These are phyloP conservation scores for Atherinosoma microstoma DNA, from an alignment of 2,797 vertebrate species.

Conservation along the genomic window DNA sequence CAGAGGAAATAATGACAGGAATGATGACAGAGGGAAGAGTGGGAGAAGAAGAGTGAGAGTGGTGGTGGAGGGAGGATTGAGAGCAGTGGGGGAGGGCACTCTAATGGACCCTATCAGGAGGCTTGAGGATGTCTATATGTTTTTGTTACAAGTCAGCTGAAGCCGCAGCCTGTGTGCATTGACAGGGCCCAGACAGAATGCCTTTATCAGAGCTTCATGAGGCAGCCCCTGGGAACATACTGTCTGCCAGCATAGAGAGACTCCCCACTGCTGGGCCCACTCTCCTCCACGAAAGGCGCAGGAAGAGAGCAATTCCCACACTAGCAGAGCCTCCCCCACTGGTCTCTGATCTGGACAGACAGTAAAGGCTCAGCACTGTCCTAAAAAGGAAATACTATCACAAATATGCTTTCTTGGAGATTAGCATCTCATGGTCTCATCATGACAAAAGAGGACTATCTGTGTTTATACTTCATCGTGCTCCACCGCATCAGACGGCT, in stretches of 20 bases:
- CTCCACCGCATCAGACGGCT: background rate
- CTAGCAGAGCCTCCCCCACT: constrained; percentile 71
- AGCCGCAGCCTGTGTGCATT: constrained; percentile 71
- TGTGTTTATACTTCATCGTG: constrained; percentile 35
- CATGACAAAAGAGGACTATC: constrained; percentile 34
- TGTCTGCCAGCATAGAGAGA: constrained; percentile 75
- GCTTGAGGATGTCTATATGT: constrained; percentile 83
- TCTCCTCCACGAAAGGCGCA: constrained; percentile 71
- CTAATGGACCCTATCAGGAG: constrained; percentile 77
- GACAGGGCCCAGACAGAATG: constrained; percentile 81
- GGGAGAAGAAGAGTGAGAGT: constrained; percentile 55
- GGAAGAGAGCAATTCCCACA: constrained; percentile 84
- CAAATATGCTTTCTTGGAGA: constrained; percentile 73
- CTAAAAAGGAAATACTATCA: constrained; percentile 79
- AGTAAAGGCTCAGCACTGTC: constrained; percentile 62
- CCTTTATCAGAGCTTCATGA: constrained; percentile 79
- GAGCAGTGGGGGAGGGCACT: constrained; percentile 57
- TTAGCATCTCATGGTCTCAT: constrained; percentile 65
- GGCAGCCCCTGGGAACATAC: constrained; percentile 79
- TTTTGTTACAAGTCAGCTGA: constrained; percentile 81
- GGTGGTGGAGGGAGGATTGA: constrained; percentile 31
- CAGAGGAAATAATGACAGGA: constrained; percentile 85
- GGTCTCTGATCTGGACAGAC: constrained; percentile 66
- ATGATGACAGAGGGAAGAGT: constrained; percentile 82
- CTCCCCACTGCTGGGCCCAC: constrained; percentile 80